Evolutionary conservation across 2,113 vertebrate species (phyloP).

Genomic region (Vulpes lagopus): DNA sequence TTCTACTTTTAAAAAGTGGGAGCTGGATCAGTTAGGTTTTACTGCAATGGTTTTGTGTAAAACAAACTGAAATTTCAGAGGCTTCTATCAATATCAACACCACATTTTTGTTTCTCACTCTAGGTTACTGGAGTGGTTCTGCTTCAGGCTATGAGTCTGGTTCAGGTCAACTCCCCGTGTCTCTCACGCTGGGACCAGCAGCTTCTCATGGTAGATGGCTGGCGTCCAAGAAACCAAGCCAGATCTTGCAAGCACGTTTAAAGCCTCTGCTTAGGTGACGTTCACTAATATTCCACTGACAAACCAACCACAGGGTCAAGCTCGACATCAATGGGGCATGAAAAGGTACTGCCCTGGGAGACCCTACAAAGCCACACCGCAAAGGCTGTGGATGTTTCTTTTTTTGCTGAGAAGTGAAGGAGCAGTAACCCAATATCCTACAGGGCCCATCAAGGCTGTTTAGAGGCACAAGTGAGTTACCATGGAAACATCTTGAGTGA

Average conservation of each 20-base stretch:
- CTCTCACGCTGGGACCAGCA: neutral
- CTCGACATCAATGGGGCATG: neutral
- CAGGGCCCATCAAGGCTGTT: slow-evolving; percentile 55
- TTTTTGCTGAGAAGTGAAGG: neutral
- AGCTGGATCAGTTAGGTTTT: neutral
- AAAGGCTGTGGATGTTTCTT: slow-evolving; percentile 50
- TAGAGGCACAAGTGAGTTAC: slow-evolving; percentile 71
- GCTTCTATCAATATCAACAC: neutral
- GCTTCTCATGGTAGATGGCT: neutral
- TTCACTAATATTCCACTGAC: neutral
- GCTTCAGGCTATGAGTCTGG: neutral
- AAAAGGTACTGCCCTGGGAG: neutral
- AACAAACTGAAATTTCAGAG: neutral
- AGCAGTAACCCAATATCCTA: slow-evolving; percentile 15
- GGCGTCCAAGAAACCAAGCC: neutral
- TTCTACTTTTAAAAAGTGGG: neutral
- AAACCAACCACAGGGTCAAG: neutral
- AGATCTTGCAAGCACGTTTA: neutral
- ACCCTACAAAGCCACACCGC: neutral
- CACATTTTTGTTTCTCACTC: neutral
- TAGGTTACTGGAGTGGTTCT: neutral
- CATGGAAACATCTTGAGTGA: slow-evolving; percentile 70
- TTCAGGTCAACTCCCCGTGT: neutral
- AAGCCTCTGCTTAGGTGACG: neutral
- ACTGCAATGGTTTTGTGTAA: neutral